Evolutionary conservation across 2,797 vertebrate species (phyloP).

Genomic region (Enteromius afrohamiltoni): DNA sequence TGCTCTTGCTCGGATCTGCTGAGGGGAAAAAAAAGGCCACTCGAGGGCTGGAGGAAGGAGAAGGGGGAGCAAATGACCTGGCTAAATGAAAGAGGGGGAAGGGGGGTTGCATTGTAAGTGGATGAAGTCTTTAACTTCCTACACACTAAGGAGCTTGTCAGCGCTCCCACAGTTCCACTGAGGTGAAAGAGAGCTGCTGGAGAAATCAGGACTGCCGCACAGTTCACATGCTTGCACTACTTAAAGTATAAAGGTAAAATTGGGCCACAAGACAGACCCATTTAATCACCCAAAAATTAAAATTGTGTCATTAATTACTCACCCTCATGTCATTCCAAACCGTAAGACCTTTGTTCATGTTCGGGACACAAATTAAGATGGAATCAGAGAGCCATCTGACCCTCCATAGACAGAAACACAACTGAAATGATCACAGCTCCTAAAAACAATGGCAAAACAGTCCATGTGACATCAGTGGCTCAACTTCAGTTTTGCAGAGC

Average conservation of each 20-base stretch:
- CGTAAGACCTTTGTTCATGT: too few species aligned
- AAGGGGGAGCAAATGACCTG: slow-evolving; percentile 68
- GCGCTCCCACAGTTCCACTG: slow-evolving; percentile 73
- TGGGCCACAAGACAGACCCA: background rate
- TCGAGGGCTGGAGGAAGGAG: slow-evolving; percentile 69
- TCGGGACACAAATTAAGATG: too few species aligned
- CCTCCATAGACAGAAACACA: too few species aligned
- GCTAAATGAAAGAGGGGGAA: slow-evolving; percentile 59
- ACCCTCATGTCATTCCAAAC: too few species aligned
- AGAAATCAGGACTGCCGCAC: slow-evolving; percentile 44
- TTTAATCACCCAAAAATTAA: too few species aligned
- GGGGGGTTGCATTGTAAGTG: slow-evolving; percentile 76
- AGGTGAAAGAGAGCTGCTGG: slow-evolving; percentile 70
- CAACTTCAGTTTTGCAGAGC: too few species aligned
- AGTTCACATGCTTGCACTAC: background rate
- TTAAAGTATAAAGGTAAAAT: background rate
- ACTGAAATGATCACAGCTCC: too few species aligned
- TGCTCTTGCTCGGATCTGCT: slow-evolving; percentile 64
- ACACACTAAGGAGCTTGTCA: slow-evolving; percentile 77
- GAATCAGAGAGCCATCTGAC: too few species aligned
- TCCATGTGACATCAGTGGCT: too few species aligned
- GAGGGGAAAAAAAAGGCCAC: slow-evolving; percentile 68
- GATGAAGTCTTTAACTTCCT: slow-evolving; percentile 80
- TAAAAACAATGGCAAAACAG: too few species aligned
- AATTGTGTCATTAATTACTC: too few species aligned